Conservation (phyloP, 2,797 vertebrate species). For the Myotis daubentonii region DNA sequence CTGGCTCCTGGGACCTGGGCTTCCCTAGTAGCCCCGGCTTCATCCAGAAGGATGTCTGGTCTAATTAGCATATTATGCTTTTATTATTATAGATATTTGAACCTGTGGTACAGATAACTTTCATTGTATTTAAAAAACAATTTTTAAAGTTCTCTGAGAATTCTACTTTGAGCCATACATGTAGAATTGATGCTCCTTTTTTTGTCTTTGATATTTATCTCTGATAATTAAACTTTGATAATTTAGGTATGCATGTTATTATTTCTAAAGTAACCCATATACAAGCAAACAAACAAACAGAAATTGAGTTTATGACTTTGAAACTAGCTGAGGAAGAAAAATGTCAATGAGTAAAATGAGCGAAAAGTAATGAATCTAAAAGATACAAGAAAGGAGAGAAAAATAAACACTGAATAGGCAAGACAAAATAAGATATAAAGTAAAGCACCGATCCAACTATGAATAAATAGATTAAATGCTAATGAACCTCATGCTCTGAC, state of each 20-base stretch:
- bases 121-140: not conserved
- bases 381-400: not conserved
- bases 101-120: not conserved
- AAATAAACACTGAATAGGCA: conserved; percentile 1
- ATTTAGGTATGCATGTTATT: not conserved
- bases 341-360: not conserved
- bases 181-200: not conserved
- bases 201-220: not conserved
- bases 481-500: not conserved
- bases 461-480: not conserved
- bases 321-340: not conserved
- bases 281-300: not conserved
- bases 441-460: not conserved
- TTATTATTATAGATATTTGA: not conserved
- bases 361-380: not conserved
- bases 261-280: not conserved
- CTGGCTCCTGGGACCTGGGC: too few relatives aligned
- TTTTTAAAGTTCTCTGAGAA: conserved; percentile 4
- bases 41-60: too few relatives aligned
- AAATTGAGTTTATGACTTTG: not conserved
- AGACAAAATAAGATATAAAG: conserved; percentile 11
- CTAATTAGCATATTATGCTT: too few relatives aligned
- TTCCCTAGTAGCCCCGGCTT: too few relatives aligned
- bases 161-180: not conserved
- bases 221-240: not conserved